Evolutionary conservation across 2,888 invertebrate species (phyloP), one percentile per base, ranked within the genome.

Genomic region (Andrena fulva): DNA sequence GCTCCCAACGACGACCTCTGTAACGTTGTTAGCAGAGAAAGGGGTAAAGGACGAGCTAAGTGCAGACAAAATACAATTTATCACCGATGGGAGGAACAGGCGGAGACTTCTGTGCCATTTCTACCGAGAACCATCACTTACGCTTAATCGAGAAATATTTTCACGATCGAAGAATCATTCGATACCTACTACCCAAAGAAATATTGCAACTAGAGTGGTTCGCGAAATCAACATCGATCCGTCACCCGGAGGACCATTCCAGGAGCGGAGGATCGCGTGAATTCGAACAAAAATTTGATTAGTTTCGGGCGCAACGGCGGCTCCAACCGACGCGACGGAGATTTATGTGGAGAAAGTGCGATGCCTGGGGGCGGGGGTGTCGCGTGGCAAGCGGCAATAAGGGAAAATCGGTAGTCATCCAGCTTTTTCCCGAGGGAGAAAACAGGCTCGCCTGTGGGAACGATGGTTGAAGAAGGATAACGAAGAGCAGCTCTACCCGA

Each of bases 311-410:
- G 76, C 80, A 79, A 79, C 82, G 75, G 79, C 82, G 82, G 82
- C 87, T 69, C 80, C 75, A 77, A 78, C 67, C 75, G 76, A 71
- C 77, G 75, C 85, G 85, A 87, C 90, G 87, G 90, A 92, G 93
- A 93, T 93, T 93, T 93, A 93, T 93, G 92, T 86, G 82, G 75
- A 77, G 84, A 85, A 87, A 87, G 87, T 79, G 83, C 72, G 75
- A 71, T 72, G 35, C 63, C 50, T 29, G 20, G 68, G 74, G 80
- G 79, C 77, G 82, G 72, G 84, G 79, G 63, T 81, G 88, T 85
- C 84, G 77, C 85, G 85, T 80, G 84, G 85, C 76, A 83, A 63
- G 71, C 77, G 27, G 81, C 84, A 85, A 85, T 80, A 80, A 82
- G 85, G 82, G 83, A 85, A 84, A 84, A 86, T 82, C 90, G 85